Conservation (phyloP, 1,140 invertebrate genomes). For the Lerema accius region DNA sequence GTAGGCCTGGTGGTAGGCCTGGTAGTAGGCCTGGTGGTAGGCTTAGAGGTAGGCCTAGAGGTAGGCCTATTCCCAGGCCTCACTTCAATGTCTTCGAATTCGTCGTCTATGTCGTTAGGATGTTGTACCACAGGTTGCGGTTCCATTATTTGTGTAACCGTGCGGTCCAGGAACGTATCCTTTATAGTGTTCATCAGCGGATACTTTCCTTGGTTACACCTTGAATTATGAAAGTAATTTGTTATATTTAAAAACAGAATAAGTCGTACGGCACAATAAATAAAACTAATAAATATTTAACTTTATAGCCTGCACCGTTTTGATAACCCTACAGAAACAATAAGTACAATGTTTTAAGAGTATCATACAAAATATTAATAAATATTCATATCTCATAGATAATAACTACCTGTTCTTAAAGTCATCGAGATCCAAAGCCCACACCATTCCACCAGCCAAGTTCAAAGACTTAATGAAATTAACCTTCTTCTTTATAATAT, state of each 20-base stretch:
- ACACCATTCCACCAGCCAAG: conserved; percentile 94
- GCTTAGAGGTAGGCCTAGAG: not conserved
- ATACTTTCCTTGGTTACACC: conserved; percentile 89
- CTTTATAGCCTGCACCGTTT: no score
- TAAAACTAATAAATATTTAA: no score
- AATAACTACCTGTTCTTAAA: conserved; percentile 85
- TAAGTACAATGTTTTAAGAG: no score
- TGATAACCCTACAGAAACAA: no score
- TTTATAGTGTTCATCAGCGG: conserved; percentile 89
- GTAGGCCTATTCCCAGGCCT: conserved; percentile 47
- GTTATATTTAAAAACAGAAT: no score
- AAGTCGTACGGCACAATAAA: no score
- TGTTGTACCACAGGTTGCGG: conserved; percentile 48
- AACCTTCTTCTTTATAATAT: conserved; percentile 90
- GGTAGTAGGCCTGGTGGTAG: conserved; percentile 22
- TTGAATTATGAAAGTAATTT: conserved; percentile 44
- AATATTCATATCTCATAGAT: not conserved
- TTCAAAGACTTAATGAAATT: conserved; percentile 89
- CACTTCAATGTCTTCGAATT: conserved; percentile 72
- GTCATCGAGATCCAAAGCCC: conserved; percentile 95
- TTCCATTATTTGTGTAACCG: conserved; percentile 44
- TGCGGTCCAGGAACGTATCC: conserved; percentile 83
- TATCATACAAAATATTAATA: no score
- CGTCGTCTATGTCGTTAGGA: conserved; percentile 56
- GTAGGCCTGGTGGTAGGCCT: conserved; percentile 28